Evolutionary conservation across 2,888 invertebrate species (phyloP), one percentile per base, ranked within the genome.

Genomic region (Amaurobius ferox): DNA sequence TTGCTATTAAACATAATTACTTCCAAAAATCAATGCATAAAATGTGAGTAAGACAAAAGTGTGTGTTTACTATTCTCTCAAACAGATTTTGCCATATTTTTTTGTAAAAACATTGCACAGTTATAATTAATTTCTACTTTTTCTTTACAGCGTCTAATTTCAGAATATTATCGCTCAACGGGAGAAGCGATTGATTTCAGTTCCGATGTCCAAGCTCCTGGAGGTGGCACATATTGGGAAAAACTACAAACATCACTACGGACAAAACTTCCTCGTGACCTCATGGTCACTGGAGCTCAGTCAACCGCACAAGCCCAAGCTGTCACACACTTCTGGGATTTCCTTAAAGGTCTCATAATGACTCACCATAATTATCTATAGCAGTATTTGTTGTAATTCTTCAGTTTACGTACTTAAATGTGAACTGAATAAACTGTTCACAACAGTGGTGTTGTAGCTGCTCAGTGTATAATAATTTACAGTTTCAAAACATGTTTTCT

Each of bases 151-250:
- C 94, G 95, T 91, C 94, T 94, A 90, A 95, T 96, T 90, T 95
- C 95, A 16, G 95, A 96, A 89, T 97, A 96, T 91, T 97, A 97
- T 90, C 93, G 94, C 86, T 94, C 94, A 88, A 94, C 94, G 85
- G 93, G 93, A 64, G 95, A 95, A 89, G 93, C 94, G 87, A 92
- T 95, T 0, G 93, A 94, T 89, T 95, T 95, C 90, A 87, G 79
- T 68, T 11, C 29, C 2, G 76, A 76, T 29, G 40, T 79, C 30
- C 26, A 55, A 2, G 62, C 30, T 0, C 64, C 35, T 26, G 78
- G 68, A 1, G 94, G 94, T 89, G 94, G 95, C 2, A 94, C 95
- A 0, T 96, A 94, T 91, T 93, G 97, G 78, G 97, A 97, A 90
- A 97, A 97, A 91, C 91, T 97, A 73, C 96, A 96, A 92, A 93